Base-by-base conservation (phyloP, 23 tunicate genomes). In the Trididemnum miniatum region DNA sequence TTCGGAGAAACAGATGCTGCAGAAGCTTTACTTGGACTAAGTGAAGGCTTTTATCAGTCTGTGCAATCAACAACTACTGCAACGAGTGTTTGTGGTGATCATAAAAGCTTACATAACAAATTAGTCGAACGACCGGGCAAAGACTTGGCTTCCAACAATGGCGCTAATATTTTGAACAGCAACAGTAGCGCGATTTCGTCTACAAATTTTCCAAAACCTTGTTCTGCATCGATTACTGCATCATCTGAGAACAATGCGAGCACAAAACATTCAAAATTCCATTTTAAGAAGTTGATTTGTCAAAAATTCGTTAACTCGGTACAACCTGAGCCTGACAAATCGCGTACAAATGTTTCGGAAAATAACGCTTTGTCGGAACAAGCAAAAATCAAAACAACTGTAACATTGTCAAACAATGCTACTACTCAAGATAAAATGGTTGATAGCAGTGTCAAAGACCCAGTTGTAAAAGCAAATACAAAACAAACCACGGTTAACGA, bases 1-100 rank as follows among this genome's bases (percentile, higher is more conserved):
- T 77, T 77, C 28, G 66, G 67, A 27, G 82, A 77, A 77, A 52
- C 67, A 2, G 82, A 77, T 29, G 82, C 82, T 29, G 82, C 82
- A 20, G 82, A 77, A 77, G 82, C 82, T 25, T 37, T 77, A 7
- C 67, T 77, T 2, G 82, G 66, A 31, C 38, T 77, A 32, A 77
- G 82, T 31, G 82, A 77, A 54, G 67, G 82, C 20, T 77, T 77
- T 57, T 77, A 23, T 32, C 66, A 57, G 27, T 4, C 67, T 32
- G 32, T 25, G 22, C 27, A 62, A 20, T 62, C 67, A 15, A 20
- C 67, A 62, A 62, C 5, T 62, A n/a, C 5, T 20, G 15, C 26
- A 62, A 62, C 5, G 29, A 62, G 67, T 62, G 26, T 12, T 12
- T 12, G 15, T 62, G 20, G 22, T 15, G 54, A 44, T 44, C 12